Base-by-base conservation (phyloP, 2,888 invertebrate genomes). In the Desoria tigrina region DNA sequence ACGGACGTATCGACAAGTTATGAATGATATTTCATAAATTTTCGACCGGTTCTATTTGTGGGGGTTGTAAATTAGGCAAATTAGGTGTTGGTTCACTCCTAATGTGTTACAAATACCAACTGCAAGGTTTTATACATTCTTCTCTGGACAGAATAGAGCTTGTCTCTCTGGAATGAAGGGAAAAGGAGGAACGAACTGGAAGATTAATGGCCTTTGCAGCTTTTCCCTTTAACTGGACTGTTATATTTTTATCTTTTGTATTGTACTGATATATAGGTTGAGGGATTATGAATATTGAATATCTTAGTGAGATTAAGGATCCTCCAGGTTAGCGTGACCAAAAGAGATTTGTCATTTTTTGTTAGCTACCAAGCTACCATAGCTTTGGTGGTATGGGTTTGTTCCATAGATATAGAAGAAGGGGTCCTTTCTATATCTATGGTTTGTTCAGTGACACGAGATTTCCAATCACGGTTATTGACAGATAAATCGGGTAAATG, bases 291-390 rank as follows among this genome's bases (percentile, higher is more conserved):
- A 16, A 51, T 51, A 24, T 7, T 51, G 26, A 51, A 51, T 51
- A 51, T 51, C 24, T 51, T 51, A 51, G 51, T 26, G 51, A 51
- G 51, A 51, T 51, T 51, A 51, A 51, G 24, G 24, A 24, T 51
- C 51, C 24, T 26, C 32, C 32, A 32, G 32, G 32, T 11, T 32
- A 11, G 32, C 32, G 32, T 32, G 32, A 32, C 32, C 32, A 32
- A 32, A 32, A 32, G 32, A 32, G 4, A 32, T 32, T 32, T 32
- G 32, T 32, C 32, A 4, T n/a, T n/a, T n/a, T n/a, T n/a, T n/a
- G n/a, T n/a, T n/a, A n/a, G n/a, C n/a, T n/a, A n/a, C n/a, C n/a
- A n/a, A n/a, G n/a, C n/a, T n/a, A n/a, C n/a, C n/a, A n/a, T n/a
- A n/a, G n/a, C n/a, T n/a, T n/a, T n/a, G n/a, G n/a, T n/a, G n/a